Evolutionary conservation across 2,797 vertebrate genomes (phyloP).

Genomic region (Carcharodon carcharias): DNA sequence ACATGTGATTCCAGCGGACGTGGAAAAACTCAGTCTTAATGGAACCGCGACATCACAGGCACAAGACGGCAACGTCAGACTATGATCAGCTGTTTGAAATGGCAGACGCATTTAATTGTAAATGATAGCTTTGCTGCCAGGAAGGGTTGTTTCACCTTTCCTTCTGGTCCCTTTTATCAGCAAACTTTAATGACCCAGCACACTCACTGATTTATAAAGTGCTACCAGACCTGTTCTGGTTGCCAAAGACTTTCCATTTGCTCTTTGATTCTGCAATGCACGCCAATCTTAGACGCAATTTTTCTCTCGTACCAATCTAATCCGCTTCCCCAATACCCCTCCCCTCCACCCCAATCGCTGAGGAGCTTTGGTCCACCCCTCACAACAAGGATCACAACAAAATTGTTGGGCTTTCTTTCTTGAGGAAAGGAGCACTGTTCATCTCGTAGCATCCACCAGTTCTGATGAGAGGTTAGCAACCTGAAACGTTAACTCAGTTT

Average conservation of each 20-base stretch:
- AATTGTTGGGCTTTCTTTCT: neutral
- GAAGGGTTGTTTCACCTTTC: neutral
- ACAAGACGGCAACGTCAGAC: neutral
- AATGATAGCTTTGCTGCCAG: neutral
- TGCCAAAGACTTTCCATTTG: neutral
- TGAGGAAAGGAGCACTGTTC: too few relatives aligned
- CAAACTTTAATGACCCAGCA: neutral
- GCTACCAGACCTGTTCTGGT: neutral
- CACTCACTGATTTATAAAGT: slow-evolving; percentile 24
- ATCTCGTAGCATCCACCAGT: neutral
- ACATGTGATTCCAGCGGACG: neutral
- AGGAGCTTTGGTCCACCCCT: neutral
- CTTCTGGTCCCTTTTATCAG: neutral
- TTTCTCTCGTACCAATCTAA: neutral
- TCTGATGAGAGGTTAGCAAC: neutral
- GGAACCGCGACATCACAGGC: neutral
- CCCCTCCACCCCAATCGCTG: neutral
- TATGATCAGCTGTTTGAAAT: neutral
- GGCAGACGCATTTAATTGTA: neutral
- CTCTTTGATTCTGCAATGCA: neutral
- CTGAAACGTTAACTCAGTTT: neutral
- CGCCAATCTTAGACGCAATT: neutral
- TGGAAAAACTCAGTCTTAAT: neutral
- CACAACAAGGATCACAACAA: neutral
- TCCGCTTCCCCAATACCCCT: neutral